Evolutionary conservation across 2,113 vertebrate species (phyloP), one percentile per base, ranked within the genome.

Genomic region (Ceyx margarethae): DNA sequence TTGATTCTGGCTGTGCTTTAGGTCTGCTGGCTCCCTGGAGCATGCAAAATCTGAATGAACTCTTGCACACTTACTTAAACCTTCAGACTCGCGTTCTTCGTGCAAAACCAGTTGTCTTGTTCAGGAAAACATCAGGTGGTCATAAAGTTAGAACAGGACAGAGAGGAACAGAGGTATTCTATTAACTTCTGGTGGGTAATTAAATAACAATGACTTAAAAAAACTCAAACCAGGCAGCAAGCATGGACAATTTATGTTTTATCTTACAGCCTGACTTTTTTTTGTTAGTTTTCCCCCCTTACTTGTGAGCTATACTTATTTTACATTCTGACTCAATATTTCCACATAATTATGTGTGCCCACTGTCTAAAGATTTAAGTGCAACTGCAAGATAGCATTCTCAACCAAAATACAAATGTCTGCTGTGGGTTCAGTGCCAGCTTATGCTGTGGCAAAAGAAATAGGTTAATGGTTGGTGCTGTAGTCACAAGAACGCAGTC

Each of bases 1-100:
- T 80, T n/a, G 86, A 68, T 75, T 40, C 72, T 57, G 83, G 80
- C 75, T 65, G 62, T 68, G 66, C 51, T 51, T 31, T 62, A 5
- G 2, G 11, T 60, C 82, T 94, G 75, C 81, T 91, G 80, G 77
- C 90, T 95, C 75, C 58, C 31, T 65, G 40, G 21, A 57, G 77
- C 77, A 58, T 13, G 31, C 71, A 46, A 58, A 82, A 89, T 76
- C 89, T 80, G 87, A 92, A 94, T 75, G 85, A 85, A 81, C 84
- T 90, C 72, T 65, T 74, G 58, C 67, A 58, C 81, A 33, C 75
- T 51, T 90, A 60, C 73, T 91, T 57, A 66, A 91, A 87, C 46
- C 21, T 9, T 1, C 5, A 50, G 43, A 46, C 21, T 87, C 67
- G 48, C 31, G 11, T 72, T 90, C 28, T 89, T 45, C 1, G 2